phyloP scores from a whole-genome alignment of 2,113 vertebrate genomes.

The Etia nguti region DNA sequence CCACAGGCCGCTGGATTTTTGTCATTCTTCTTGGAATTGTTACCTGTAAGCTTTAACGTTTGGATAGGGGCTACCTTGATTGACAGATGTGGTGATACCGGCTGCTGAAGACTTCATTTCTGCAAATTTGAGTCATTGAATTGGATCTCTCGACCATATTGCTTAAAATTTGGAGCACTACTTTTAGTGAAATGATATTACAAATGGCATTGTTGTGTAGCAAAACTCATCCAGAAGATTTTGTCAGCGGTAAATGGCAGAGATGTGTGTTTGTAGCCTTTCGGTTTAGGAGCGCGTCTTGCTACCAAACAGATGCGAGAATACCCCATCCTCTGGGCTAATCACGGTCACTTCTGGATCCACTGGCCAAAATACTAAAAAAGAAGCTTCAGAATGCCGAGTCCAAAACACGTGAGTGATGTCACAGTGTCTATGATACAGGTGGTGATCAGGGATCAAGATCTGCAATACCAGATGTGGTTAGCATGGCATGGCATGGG shows the following conservation, averaged over 20 bases:
- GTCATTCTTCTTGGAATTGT: neutral
- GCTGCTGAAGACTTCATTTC: neutral
- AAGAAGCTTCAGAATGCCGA: neutral
- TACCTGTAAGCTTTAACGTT: neutral
- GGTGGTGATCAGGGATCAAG: neutral
- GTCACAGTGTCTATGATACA: neutral
- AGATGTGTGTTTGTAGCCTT: neutral
- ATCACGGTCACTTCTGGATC: neutral
- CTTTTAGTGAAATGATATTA: neutral
- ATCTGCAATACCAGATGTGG: neutral
- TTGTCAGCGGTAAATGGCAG: neutral
- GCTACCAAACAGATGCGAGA: fast-evolving
- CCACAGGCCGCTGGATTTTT: neutral
- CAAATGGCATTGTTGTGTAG: neutral
- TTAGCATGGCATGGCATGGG: neutral
- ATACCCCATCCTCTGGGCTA: neutral
- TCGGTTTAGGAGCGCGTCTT: neutral
- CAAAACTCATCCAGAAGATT: neutral
- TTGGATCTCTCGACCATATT: neutral
- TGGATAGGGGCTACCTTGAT: neutral
- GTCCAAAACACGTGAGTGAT: neutral
- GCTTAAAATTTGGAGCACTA: neutral
- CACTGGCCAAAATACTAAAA: neutral
- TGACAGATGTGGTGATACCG: neutral
- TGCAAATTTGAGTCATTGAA: neutral